Conservation (phyloP, 2,888 invertebrate species). For the Cryptocephalus moraei region DNA sequence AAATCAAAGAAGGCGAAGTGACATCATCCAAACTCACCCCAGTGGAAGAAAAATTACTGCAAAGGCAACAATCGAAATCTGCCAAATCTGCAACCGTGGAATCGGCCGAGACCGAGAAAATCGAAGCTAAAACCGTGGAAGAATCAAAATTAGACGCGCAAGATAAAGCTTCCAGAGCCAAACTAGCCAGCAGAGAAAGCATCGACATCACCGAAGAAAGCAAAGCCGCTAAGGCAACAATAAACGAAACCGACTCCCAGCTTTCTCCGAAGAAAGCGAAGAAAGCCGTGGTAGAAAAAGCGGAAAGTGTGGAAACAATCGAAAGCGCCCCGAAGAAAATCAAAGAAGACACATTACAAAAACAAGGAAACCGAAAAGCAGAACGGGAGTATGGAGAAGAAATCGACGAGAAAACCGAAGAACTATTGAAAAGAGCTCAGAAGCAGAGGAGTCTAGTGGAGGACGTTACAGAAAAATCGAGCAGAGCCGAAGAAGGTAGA, state of each 20-base stretch:
- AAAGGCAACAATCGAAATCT: conserved; percentile 1
- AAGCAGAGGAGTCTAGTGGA: conserved; percentile 60
- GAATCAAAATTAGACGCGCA: conserved; percentile 8
- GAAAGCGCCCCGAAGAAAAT: conserved; percentile 10
- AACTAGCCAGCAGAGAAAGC: conserved; percentile 7
- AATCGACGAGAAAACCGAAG: conserved; percentile 51
- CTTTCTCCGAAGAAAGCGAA: conserved; percentile 32
- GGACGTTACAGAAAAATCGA: conserved; percentile 48
- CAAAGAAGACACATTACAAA: conserved; percentile 16
- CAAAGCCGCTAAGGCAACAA: conserved; percentile 25
- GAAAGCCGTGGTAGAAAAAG: conserved; percentile 22
- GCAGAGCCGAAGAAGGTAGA: conserved; percentile 14
- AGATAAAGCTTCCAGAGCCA: conserved; percentile 12
- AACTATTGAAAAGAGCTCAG: conserved; percentile 52
- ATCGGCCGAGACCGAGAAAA: not conserved
- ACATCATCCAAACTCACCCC: conserved; percentile 8
- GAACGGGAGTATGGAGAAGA: conserved; percentile 41
- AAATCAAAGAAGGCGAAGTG: conserved; percentile 24
- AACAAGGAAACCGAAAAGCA: conserved; percentile 24
- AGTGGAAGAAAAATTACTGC: conserved; percentile 1
- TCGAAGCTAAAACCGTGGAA: conserved; percentile 1
- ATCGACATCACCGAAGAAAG: conserved; percentile 18
- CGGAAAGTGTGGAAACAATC: conserved; percentile 15
- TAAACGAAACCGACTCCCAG: conserved; percentile 21
- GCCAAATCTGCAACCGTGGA: conserved; percentile 2